These are phyloP conservation scores for Falco punctatus DNA, from an alignment of 2,113 vertebrate genomes.

Conservation along the genomic window DNA sequence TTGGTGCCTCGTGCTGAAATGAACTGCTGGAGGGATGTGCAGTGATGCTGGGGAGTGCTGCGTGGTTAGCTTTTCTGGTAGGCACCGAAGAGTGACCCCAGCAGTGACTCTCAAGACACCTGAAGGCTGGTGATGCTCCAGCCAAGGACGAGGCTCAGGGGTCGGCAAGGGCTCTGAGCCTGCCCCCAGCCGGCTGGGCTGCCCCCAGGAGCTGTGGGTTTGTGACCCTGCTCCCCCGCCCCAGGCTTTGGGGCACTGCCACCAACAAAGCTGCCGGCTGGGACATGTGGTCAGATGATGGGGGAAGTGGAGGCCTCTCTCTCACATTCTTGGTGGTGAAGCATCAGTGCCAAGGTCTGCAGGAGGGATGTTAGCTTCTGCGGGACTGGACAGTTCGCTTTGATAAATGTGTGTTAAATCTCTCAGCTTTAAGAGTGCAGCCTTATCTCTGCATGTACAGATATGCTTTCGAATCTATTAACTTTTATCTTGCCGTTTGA, in stretches of 20 bases:
- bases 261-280: neutral
- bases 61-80: neutral
- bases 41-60: neutral
- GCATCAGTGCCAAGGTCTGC: neutral
- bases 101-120: neutral
- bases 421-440: neutral
- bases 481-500: slow-evolving; percentile 15
- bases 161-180: neutral
- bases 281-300: neutral
- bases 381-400: neutral
- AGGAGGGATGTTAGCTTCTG: neutral
- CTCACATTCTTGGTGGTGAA: neutral
- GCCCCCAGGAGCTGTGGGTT: accelerated
- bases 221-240: neutral
- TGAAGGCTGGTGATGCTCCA: accelerated
- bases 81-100: accelerated
- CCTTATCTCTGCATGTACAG: accelerated
- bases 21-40: neutral
- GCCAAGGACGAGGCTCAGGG: neutral
- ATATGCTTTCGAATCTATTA: slow-evolving; percentile 1
- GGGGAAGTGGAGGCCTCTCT: neutral
- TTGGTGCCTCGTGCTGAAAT: neutral
- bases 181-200: neutral
- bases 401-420: neutral
- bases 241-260: neutral